Conservation (phyloP, 1,140 invertebrate species). For the Linepithema humile region DNA sequence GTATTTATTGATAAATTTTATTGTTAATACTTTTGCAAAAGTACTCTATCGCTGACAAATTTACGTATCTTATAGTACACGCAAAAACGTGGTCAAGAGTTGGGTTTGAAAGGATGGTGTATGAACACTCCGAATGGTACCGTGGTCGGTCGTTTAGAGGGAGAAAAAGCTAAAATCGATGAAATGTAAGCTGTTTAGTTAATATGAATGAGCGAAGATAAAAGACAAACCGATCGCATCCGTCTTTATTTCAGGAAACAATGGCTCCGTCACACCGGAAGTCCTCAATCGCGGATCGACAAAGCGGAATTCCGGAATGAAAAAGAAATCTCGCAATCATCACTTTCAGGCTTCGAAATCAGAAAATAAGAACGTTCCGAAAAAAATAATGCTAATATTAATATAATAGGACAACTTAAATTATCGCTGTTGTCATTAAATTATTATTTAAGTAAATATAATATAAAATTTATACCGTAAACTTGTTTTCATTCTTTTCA, state of each 20-base stretch:
- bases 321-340: constrained; percentile 80
- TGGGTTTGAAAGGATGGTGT: constrained; percentile 90
- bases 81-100: constrained; percentile 87
- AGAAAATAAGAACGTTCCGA: constrained; percentile 55
- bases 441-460: too few relatives aligned
- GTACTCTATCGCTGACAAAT: too few relatives aligned
- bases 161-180: constrained; percentile 86
- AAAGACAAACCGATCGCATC: background rate
- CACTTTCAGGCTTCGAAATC: constrained; percentile 69
- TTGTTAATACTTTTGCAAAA: too few relatives aligned
- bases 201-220: background rate
- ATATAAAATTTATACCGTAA: too few relatives aligned
- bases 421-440: background rate
- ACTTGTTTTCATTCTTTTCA: too few relatives aligned
- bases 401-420: background rate
- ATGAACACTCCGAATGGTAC: constrained; percentile 90
- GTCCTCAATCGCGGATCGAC: constrained; percentile 88
- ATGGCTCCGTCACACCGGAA: constrained; percentile 88
- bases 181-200: constrained; percentile 87
- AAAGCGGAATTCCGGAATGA: constrained; percentile 88
- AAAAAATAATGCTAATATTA: background rate
- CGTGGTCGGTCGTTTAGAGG: constrained; percentile 89
- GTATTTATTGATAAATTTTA: too few relatives aligned
- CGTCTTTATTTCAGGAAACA: constrained; percentile 86
- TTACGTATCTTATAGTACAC: constrained; percentile 85